Conservation (phyloP, 2,888 invertebrate species). For the Lottia gigantea region DNA sequence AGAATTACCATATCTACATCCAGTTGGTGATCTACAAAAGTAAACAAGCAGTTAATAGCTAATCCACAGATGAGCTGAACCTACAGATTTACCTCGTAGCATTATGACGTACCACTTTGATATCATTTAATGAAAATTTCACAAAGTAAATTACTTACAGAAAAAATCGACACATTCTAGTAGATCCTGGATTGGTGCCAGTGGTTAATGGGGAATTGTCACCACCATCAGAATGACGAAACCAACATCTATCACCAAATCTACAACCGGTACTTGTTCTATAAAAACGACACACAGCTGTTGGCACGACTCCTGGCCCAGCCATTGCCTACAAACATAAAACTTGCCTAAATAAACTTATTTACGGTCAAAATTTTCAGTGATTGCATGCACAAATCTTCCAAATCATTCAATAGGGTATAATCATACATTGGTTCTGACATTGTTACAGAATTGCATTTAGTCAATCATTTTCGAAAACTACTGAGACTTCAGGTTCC, state of each 20-base stretch:
- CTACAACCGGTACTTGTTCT: slow-evolving; percentile 22
- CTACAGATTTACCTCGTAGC: too few species aligned
- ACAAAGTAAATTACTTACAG: slow-evolving; percentile 12
- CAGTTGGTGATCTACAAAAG: background rate
- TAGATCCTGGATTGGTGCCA: background rate
- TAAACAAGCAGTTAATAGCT: too few species aligned
- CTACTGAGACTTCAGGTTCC: too few species aligned
- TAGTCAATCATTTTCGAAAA: too few species aligned
- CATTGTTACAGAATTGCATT: too few species aligned
- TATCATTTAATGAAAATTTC: background rate
- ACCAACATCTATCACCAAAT: slow-evolving; percentile 23
- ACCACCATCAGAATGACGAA: slow-evolving; percentile 12
- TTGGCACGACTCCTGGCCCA: background rate
- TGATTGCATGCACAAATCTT: too few species aligned
- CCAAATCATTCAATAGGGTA: too few species aligned
- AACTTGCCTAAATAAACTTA: background rate
- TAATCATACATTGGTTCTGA: too few species aligned
- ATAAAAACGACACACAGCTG: slow-evolving; percentile 18
- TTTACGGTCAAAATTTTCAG: too few species aligned
- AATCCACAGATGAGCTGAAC: too few species aligned
- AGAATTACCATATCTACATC: background rate
- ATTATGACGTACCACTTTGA: too few species aligned
- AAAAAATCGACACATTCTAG: slow-evolving; percentile 15
- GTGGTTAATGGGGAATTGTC: background rate
- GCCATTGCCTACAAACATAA: slow-evolving; percentile 1